These are phyloP conservation scores for Ctenochaetus hawaiiensis DNA, from an alignment of 2,797 vertebrate species.

Conservation along the genomic window DNA sequence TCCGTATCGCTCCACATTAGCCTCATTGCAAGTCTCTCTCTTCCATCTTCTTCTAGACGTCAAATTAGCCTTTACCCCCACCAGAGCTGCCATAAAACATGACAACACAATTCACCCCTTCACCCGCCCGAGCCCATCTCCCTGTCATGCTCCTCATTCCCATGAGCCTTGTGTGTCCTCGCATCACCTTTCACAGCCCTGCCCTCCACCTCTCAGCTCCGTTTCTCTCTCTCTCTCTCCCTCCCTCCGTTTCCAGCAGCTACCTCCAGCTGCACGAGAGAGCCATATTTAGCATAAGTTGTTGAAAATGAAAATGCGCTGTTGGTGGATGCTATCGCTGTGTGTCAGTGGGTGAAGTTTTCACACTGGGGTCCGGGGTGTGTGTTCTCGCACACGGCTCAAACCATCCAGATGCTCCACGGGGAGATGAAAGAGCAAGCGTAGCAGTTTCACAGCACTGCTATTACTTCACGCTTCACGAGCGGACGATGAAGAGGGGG, in stretches of 20 bases:
- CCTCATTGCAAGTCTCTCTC: constrained; percentile 44
- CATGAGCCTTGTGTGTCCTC: constrained; percentile 42
- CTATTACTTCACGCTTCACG: constrained; percentile 56
- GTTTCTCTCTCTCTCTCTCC: background rate
- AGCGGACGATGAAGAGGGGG: constrained; percentile 31
- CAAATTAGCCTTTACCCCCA: constrained; percentile 67
- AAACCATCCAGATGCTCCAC: constrained; percentile 65
- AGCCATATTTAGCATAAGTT: constrained; percentile 54
- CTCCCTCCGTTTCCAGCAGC: constrained; percentile 34
- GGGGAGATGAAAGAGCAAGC: constrained; percentile 55
- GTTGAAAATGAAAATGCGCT: constrained; percentile 38
- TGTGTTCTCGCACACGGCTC: constrained; percentile 42
- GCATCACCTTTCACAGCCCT: constrained; percentile 43
- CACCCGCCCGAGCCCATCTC: constrained; percentile 31
- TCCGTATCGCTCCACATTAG: constrained; percentile 49
- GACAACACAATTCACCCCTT: constrained; percentile 64
- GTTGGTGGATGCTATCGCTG: constrained; percentile 27
- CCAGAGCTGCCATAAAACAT: constrained; percentile 47
- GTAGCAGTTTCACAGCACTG: constrained; percentile 58
- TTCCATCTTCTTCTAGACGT: constrained; percentile 16
- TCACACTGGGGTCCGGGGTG: constrained; percentile 36
- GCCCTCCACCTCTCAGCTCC: constrained; percentile 29
- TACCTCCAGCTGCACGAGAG: constrained; percentile 47
- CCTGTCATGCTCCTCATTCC: constrained; percentile 42
- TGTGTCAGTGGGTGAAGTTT: constrained; percentile 44